Percentiles rank a stretch among this genome's conserved stretches.
phyloP scores from a whole-genome alignment of 2,113 vertebrate genomes.

The Herpetotheres cachinnans region DNA sequence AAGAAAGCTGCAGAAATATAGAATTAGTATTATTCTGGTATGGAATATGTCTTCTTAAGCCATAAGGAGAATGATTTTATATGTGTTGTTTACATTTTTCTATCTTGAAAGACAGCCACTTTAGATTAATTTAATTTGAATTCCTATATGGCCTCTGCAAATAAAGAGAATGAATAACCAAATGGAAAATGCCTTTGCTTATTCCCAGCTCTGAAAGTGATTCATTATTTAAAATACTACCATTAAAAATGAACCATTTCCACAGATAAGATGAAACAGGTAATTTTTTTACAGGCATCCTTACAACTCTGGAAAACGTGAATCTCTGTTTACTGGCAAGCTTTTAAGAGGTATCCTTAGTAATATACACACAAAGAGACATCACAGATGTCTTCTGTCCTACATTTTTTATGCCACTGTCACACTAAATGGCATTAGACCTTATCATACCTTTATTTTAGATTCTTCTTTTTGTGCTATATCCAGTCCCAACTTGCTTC shows the following conservation, averaged over 20 bases:
- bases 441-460: neutral
- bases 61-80: neutral
- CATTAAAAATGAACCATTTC: slow-evolving; percentile 44
- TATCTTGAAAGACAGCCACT: neutral
- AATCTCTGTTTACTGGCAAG: neutral
- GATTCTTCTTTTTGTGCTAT: neutral
- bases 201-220: neutral
- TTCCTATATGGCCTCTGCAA: neutral
- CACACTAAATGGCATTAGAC: neutral
- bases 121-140: slow-evolving; percentile 31
- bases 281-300: slow-evolving; percentile 5
- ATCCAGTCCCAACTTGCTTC: neutral
- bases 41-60: neutral
- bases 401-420: slow-evolving; percentile 17
- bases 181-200: slow-evolving; percentile 19
- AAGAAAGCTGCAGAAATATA: neutral
- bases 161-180: slow-evolving; percentile 33
- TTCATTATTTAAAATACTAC: slow-evolving; percentile 47
- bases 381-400: slow-evolving; percentile 12
- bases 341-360: neutral
- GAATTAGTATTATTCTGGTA: neutral
- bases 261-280: neutral
- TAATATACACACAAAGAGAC: neutral
- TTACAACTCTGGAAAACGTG: neutral
- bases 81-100: slow-evolving; percentile 9